phyloP scores from a whole-genome alignment of 64 coral and sea anemone species.

The Actinia equina region DNA sequence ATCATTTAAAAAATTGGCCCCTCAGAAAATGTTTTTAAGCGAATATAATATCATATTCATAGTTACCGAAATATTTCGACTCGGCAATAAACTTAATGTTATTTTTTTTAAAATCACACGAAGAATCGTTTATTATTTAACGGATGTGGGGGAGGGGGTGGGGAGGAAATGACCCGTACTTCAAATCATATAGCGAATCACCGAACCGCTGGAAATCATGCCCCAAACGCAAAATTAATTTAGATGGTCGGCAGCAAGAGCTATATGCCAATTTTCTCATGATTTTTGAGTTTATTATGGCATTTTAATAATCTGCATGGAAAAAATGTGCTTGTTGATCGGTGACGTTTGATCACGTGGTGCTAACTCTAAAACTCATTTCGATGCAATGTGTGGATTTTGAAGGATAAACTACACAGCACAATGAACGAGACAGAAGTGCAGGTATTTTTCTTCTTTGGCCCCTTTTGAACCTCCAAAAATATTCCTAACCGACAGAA shows the following conservation, averaged over 20 bases:
- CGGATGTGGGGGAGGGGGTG: constrained; percentile 45
- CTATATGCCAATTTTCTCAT: neutral
- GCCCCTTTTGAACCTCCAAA: neutral
- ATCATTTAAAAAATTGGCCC: neutral
- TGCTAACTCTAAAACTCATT: constrained; percentile 28
- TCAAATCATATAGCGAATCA: neutral
- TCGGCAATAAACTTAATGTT: neutral
- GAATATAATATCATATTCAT: neutral
- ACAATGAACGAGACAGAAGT: constrained; percentile 87
- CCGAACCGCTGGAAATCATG: neutral
- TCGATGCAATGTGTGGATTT: constrained; percentile 40
- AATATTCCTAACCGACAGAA: constrained; percentile 45
- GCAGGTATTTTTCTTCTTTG: constrained; percentile 87
- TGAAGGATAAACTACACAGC: constrained; percentile 45
- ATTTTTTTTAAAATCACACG: neutral
- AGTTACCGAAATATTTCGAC: neutral
- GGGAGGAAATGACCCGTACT: constrained; percentile 31
- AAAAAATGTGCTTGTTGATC: constrained; percentile 26
- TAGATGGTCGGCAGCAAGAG: neutral
- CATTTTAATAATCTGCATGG: constrained; percentile 4
- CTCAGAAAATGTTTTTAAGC: neutral
- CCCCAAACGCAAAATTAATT: neutral
- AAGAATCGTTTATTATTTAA: constrained; percentile 24
- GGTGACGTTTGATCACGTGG: constrained; percentile 42
- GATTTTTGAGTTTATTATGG: neutral